Conservation (phyloP, 1,140 invertebrate species). For the Sarcophaga bullata region DNA sequence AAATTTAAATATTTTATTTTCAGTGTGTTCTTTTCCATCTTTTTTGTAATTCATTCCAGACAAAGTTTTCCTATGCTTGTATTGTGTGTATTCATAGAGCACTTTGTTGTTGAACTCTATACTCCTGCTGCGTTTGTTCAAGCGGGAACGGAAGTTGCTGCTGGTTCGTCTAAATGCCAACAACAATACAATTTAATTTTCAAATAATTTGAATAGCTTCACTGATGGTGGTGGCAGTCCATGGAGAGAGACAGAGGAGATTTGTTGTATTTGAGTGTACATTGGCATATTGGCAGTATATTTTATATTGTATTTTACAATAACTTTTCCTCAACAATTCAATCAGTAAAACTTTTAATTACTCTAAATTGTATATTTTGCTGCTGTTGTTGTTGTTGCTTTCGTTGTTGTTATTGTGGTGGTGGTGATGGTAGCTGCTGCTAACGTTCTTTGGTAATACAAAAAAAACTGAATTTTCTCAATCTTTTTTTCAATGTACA, state of each 20-base stretch:
- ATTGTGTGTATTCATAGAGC: too few relatives aligned
- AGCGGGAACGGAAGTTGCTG: too few relatives aligned
- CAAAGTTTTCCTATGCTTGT: background rate
- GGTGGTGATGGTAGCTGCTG: too few relatives aligned
- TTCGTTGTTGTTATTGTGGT: background rate
- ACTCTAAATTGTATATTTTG: constrained; percentile 7
- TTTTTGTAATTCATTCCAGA: background rate
- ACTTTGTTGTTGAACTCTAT: too few relatives aligned
- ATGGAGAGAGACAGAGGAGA: background rate
- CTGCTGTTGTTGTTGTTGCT: background rate
- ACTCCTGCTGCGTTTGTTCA: too few relatives aligned
- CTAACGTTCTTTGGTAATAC: too few relatives aligned
- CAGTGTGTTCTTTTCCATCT: too few relatives aligned
- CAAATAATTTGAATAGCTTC: too few relatives aligned
- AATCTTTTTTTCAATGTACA: background rate
- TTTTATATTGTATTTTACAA: background rate
- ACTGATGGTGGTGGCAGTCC: background rate
- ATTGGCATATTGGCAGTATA: background rate
- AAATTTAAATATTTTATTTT: constrained; percentile 19
- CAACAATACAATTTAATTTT: too few relatives aligned
- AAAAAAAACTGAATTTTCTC: background rate
- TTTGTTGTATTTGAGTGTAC: background rate
- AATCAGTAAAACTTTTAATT: constrained; percentile 23
- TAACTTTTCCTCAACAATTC: constrained; percentile 18
- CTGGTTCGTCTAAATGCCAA: too few relatives aligned